phyloP scores from a whole-genome alignment of 2,797 vertebrate genomes.

The Protonibea diacanthus region DNA sequence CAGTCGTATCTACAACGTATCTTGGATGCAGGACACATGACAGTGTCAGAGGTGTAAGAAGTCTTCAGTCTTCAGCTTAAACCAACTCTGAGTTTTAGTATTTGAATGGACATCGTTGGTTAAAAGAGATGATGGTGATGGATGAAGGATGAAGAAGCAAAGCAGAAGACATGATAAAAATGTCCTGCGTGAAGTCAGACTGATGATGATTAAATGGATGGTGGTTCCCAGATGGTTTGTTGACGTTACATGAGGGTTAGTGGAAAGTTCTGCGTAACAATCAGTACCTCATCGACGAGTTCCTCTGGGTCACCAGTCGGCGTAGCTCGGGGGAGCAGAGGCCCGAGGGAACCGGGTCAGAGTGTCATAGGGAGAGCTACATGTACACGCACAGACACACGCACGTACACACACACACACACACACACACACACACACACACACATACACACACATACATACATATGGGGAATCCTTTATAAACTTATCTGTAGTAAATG shows the following conservation, averaged over 20 bases:
- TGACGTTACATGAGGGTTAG: conserved; percentile 28
- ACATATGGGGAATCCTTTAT: conserved; percentile 29
- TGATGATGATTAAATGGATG: conserved; percentile 14
- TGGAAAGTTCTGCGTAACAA: conserved; percentile 7
- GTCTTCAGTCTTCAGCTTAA: not conserved
- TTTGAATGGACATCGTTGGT: not conserved
- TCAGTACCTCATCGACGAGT: conserved; percentile 72
- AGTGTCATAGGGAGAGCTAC: conserved; percentile 82
- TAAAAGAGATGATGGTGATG: not conserved
- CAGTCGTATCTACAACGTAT: not conserved
- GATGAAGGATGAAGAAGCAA: conserved; percentile 27
- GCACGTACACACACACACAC: conserved; percentile 25
- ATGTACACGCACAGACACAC: conserved; percentile 35
- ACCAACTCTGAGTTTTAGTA: not conserved
- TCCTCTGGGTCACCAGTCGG: conserved; percentile 80
- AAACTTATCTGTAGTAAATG: conserved; percentile 4
- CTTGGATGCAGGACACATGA: not conserved
- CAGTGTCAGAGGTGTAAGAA: conserved; percentile 1
- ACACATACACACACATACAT: conserved; percentile 28
- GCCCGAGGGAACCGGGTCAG: conserved; percentile 84
- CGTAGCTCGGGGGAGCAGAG: conserved; percentile 79
- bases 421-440: conserved; percentile 35
- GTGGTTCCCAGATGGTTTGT: conserved; percentile 26
- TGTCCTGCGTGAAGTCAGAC: conserved; percentile 14
- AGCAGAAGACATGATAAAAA: not conserved